Base-by-base conservation (phyloP, 2,888 invertebrate genomes). In the Phaonia tiefii region DNA sequence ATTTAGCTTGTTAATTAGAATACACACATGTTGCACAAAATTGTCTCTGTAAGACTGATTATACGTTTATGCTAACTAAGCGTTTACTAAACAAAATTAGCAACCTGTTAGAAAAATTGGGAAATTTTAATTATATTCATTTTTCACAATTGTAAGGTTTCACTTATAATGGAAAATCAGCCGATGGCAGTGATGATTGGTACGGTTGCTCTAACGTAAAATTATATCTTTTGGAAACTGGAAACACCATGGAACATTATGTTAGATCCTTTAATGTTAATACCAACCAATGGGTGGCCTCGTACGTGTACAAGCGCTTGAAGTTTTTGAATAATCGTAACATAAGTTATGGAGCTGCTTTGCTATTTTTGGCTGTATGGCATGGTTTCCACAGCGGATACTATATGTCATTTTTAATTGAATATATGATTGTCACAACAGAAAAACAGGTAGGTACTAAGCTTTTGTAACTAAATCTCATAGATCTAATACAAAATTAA, bases 361-460 rank as follows among this genome's bases (percentile, higher is more conserved):
- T 99, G 49, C 75, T 94, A 0, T 99, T 98, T 91, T 93, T 99
- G 46, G 98, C 99, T 0, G 87, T 98, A 0, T 99, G 99, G 99
- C 99, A 99, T 90, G 99, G 99, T 11, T 94, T 97, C 70, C 96
- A 97, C 88, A 94, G 96, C 10, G 99, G 99, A 0, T 99, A 99
- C 88, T 99, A 98, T 89, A 92, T 96, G 87, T 95, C 96, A 58
- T 99, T 99, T 92, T 93, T 96, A 75, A 94, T 97, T 90, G 99
- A 99, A 89, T 98, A 98, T 88, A 91, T 96, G 39, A 95, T 97
- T 39, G 96, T 98, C 89, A 93, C 93, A 82, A 93, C 96, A 88
- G 98, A 98, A 87, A 96, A 95, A 91, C 96, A 97, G 87, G 95
- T 95, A 89, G 92, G 93, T n/a, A n/a, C n/a, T n/a, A n/a, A n/a